Evolutionary conservation across 2,113 vertebrate genomes (phyloP).

Genomic region (Planiliza haematocheilus): DNA sequence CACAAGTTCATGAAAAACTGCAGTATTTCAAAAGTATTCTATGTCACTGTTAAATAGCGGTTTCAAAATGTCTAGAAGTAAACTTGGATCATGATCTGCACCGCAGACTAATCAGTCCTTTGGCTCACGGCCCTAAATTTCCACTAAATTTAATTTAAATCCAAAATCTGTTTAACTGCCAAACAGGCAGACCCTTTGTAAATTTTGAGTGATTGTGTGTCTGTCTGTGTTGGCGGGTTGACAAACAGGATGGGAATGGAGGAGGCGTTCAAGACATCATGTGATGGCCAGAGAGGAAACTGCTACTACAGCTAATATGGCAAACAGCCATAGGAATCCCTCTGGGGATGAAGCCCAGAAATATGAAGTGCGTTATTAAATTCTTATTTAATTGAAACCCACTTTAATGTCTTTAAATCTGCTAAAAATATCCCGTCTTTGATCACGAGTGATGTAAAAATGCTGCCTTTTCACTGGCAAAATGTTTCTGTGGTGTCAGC

Average conservation of each 20-base stretch:
- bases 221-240: slow-evolving; percentile 9
- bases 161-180: slow-evolving; percentile 22
- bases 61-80: slow-evolving; percentile 2
- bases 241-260: slow-evolving; percentile 17
- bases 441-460: slow-evolving; percentile 16
- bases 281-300: slow-evolving; percentile 66
- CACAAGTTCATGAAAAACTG: not conserved
- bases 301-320: slow-evolving; percentile 28
- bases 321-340: slow-evolving; percentile 39
- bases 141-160: slow-evolving; percentile 34
- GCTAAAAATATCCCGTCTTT: slow-evolving; percentile 22
- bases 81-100: slow-evolving; percentile 9
- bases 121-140: slow-evolving; percentile 9
- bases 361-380: slow-evolving; percentile 29
- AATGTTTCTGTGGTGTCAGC: slow-evolving; percentile 12
- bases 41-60: not conserved
- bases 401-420: slow-evolving; percentile 17
- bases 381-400: slow-evolving; percentile 16
- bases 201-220: slow-evolving; percentile 10
- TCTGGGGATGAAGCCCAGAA: slow-evolving; percentile 20
- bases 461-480: not conserved
- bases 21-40: not conserved
- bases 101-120: not conserved
- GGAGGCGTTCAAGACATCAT: slow-evolving; percentile 47
- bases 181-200: slow-evolving; percentile 48